Evolutionary conservation across 2,888 invertebrate genomes (phyloP).

Genomic region (Deilephila elpenor): DNA sequence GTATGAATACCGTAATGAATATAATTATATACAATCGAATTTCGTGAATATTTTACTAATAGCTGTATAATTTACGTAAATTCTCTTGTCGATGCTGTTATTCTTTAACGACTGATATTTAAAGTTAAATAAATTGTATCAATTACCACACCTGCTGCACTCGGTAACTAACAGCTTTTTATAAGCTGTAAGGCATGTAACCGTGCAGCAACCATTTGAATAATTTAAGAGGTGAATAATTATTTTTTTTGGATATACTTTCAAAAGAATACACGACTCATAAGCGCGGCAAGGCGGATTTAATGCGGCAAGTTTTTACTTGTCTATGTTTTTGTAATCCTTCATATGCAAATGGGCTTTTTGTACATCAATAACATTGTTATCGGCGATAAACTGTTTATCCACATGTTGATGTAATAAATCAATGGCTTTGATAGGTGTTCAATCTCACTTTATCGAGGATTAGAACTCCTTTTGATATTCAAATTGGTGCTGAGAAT

Average conservation of each 20-base stretch:
- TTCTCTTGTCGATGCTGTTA: not conserved
- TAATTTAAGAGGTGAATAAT: not conserved
- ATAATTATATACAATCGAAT: not conserved
- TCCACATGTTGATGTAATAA: conserved; percentile 22
- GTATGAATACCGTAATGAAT: not conserved
- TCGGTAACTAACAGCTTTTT: too few species aligned
- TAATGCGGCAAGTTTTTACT: not conserved
- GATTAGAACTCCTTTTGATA: conserved; percentile 54
- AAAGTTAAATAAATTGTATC: not conserved
- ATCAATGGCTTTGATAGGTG: conserved; percentile 43
- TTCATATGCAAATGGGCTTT: conserved; percentile 28
- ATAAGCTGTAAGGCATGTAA: too few species aligned
- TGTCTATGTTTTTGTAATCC: not conserved
- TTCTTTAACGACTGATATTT: not conserved
- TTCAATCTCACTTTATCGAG: conserved; percentile 49
- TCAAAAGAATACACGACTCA: too few species aligned
- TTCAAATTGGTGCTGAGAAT: conserved; percentile 62
- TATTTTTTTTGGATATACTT: too few species aligned
- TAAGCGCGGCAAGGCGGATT: too few species aligned
- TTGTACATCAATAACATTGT: conserved; percentile 15
- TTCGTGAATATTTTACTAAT: conserved; percentile 13
- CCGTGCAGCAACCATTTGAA: not conserved
- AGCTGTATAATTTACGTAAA: not conserved
- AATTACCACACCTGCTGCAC: not conserved
- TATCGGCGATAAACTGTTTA: conserved; percentile 2